Evolutionary conservation across 2,797 vertebrate genomes (phyloP).

Genomic region (Myiotriccus ornatus): DNA sequence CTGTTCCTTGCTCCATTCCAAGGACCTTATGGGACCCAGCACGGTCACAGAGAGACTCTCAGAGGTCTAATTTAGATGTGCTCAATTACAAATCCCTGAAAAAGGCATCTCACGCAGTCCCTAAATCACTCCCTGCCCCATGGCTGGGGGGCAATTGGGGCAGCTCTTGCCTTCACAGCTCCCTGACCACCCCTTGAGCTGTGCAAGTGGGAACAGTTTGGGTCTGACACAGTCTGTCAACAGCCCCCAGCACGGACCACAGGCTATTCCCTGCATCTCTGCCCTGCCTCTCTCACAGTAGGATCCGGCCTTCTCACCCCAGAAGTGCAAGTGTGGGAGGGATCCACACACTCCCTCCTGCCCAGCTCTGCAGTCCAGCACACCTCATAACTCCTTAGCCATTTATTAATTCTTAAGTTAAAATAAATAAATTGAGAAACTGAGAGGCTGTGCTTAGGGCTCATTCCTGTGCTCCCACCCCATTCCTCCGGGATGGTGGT

Average conservation of each 20-base stretch:
- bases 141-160: background rate
- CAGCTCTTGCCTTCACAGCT: background rate
- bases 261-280: background rate
- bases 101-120: background rate
- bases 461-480: background rate
- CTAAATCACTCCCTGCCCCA: background rate
- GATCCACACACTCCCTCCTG: fast-evolving
- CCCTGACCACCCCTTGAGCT: background rate
- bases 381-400: background rate
- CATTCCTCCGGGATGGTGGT: fast-evolving
- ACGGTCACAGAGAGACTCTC: background rate
- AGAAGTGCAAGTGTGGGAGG: background rate
- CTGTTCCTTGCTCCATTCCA: background rate
- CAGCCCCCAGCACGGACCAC: background rate
- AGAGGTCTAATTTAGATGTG: background rate
- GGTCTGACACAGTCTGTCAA: background rate
- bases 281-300: background rate
- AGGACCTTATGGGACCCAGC: background rate
- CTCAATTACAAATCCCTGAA: fast-evolving
- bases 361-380: background rate
- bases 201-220: background rate
- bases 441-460: background rate
- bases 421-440: background rate
- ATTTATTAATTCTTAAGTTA: background rate
- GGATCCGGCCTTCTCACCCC: background rate